These are phyloP conservation scores for Haliclona indistincta DNA, from an alignment of 37 sponge, comb jelly and placozoan species.

Conservation along the genomic window DNA sequence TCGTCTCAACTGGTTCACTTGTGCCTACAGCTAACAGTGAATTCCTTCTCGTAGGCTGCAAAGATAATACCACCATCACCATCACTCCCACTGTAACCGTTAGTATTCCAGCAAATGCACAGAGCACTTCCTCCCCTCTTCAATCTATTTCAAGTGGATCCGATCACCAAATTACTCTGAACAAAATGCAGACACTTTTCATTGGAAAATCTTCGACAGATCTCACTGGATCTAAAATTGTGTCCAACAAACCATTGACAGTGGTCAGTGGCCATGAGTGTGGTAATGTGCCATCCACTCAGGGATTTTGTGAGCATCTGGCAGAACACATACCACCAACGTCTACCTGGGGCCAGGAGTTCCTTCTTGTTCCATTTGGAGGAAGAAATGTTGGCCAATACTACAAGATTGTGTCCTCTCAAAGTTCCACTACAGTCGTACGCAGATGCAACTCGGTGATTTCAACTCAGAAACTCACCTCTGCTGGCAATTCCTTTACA, in stretches of 20 bases:
- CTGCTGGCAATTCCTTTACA: no score
- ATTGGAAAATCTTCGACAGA: not conserved
- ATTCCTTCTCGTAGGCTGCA: not conserved
- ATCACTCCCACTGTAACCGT: not conserved
- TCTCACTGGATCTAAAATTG: slow-evolving; percentile 2
- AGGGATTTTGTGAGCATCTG: not conserved
- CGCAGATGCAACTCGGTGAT: no score
- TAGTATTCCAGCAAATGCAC: not conserved
- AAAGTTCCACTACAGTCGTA: no score
- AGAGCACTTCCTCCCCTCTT: not conserved
- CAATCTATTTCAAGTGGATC: not conserved
- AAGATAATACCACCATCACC: not conserved
- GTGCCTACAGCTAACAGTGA: no score
- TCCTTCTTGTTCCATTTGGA: slow-evolving; percentile 1
- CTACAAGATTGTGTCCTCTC: not conserved
- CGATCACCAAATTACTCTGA: not conserved
- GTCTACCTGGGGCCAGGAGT: not conserved
- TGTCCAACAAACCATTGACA: slow-evolving; percentile 4
- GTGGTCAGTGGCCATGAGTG: not conserved
- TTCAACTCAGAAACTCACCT: no score
- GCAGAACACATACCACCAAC: not conserved
- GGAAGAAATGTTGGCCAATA: not conserved
- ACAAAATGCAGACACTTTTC: not conserved
- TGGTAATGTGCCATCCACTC: not conserved
- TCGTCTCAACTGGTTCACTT: no score